These are phyloP conservation scores for Machimus rusticus DNA, from an alignment of 2,888 invertebrate species.

Conservation along the genomic window DNA sequence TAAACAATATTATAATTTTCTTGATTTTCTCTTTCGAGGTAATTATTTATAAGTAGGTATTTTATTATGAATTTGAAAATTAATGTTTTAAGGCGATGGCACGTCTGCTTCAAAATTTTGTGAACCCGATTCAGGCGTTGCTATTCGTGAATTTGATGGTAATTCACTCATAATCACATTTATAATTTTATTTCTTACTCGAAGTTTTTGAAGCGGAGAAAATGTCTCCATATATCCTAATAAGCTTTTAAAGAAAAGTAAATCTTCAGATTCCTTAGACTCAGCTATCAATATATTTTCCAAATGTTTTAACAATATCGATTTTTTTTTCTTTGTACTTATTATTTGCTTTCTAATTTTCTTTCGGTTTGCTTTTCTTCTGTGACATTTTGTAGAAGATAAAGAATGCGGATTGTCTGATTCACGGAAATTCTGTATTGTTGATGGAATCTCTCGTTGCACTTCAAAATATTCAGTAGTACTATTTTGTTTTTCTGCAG, in stretches of 20 bases:
- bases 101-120: neutral
- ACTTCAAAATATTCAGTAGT: neutral
- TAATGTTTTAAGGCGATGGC: neutral
- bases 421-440: neutral
- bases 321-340: neutral
- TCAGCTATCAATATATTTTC: neutral
- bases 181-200: neutral
- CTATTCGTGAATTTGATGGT: neutral
- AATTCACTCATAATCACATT: neutral
- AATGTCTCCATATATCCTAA: neutral
- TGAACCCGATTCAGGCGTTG: neutral
- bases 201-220: neutral
- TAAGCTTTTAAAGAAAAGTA: constrained; percentile 2
- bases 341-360: neutral
- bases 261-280: neutral
- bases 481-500: neutral
- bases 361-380: neutral
- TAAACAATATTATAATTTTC: no score
- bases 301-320: neutral
- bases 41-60: neutral
- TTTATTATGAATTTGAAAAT: neutral
- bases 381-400: neutral
- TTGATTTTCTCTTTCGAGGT: no score
- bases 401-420: neutral
- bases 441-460: neutral